These are phyloP conservation scores for Drosophila pseudoananassae DNA, from an alignment of 1,140 invertebrate genomes.

Conservation along the genomic window DNA sequence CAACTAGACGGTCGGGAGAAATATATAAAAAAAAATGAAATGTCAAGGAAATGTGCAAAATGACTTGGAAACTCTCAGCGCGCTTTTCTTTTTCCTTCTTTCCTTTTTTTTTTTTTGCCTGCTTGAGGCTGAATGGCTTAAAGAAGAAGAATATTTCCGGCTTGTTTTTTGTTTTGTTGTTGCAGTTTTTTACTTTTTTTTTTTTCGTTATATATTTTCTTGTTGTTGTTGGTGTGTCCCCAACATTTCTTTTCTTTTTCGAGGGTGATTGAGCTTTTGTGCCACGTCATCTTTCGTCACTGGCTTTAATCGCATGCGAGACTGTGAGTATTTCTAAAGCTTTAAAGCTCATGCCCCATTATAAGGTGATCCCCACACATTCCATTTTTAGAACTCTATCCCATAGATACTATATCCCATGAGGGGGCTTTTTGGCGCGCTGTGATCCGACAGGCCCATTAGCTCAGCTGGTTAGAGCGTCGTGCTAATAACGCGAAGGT, in stretches of 20 bases:
- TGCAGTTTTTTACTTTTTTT: constrained; percentile 10
- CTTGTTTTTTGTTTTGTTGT: too few species aligned
- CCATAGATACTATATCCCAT: neutral
- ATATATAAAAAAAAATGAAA: constrained; percentile 70
- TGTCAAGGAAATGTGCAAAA: constrained; percentile 81
- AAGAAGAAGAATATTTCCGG: constrained; percentile 28
- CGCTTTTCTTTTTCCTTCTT: constrained; percentile 10
- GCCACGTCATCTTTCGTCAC: constrained; percentile 17
- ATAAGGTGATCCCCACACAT: constrained; percentile 1
- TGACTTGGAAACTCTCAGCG: constrained; percentile 67
- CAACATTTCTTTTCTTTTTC: neutral
- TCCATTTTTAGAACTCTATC: constrained; percentile 1
- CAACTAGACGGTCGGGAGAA: constrained; percentile 33
- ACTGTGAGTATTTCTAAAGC: constrained; percentile 8
- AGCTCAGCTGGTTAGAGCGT: constrained; percentile 84
- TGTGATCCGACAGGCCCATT: constrained; percentile 1
- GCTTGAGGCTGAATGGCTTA: constrained; percentile 11
- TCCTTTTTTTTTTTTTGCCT: constrained; percentile 22
- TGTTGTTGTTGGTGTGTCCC: neutral
- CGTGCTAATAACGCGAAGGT: constrained; percentile 87
- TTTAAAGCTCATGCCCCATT: constrained; percentile 21
- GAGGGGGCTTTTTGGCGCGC: neutral
- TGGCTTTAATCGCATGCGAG: constrained; percentile 13
- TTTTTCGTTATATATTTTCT: constrained; percentile 1
- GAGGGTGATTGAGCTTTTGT: constrained; percentile 22